Conservation (phyloP, 2,113 vertebrate genomes). For the Tachuris rubrigastra region DNA sequence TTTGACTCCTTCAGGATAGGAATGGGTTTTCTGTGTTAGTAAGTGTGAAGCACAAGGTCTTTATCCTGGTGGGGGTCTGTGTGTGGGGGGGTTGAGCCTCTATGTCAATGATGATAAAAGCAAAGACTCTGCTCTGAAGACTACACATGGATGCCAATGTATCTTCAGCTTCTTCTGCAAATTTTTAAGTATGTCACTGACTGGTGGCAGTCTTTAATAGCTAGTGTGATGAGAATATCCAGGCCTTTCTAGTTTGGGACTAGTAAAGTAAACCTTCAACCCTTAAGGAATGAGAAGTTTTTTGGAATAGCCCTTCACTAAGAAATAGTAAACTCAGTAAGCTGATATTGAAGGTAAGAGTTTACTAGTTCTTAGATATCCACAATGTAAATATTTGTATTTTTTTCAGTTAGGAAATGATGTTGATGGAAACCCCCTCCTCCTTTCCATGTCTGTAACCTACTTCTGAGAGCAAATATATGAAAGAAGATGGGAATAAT, state of each 20-base stretch:
- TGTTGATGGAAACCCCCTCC: neutral
- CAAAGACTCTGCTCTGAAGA: neutral
- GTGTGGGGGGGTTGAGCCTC: neutral
- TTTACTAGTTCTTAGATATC: neutral
- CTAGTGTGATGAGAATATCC: neutral
- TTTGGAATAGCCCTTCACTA: neutral
- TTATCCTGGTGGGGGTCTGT: neutral
- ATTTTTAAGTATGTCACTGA: neutral
- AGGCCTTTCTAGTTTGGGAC: neutral
- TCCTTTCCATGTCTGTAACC: neutral
- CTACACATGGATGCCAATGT: neutral
- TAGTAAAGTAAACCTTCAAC: neutral
- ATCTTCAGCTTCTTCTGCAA: neutral
- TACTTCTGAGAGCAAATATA: neutral
- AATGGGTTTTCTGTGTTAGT: conserved; percentile 8
- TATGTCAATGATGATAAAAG: neutral
- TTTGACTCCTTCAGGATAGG: conserved; percentile 9
- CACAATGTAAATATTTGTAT: neutral
- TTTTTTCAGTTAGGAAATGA: neutral
- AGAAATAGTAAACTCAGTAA: neutral
- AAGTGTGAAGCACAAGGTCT: conserved; percentile 4
- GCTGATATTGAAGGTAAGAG: neutral
- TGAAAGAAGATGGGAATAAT: neutral
- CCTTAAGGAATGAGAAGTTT: neutral
- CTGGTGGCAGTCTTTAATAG: neutral